These are phyloP conservation scores for Acrocephalus arundinaceus DNA, from an alignment of 2,113 vertebrate species.

Conservation along the genomic window DNA sequence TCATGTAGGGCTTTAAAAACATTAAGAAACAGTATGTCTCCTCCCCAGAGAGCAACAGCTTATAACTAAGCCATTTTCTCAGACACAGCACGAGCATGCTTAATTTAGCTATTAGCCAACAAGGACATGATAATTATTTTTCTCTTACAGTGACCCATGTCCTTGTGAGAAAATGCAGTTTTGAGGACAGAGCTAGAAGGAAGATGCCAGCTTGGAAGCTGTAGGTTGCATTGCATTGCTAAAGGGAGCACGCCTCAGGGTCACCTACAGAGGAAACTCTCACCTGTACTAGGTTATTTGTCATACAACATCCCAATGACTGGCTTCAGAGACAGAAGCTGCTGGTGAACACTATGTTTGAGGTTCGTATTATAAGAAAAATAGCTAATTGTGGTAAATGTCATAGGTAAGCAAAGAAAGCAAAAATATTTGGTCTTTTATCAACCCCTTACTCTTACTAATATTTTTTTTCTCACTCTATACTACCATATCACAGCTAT, in stretches of 20 bases:
- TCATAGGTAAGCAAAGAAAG: not conserved
- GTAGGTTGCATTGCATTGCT: not conserved
- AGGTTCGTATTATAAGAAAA: not conserved
- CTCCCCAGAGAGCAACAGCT: not conserved
- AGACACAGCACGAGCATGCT: not conserved
- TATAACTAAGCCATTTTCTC: slow-evolving; percentile 35
- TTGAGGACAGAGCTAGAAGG: not conserved
- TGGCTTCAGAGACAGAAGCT: not conserved
- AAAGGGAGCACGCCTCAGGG: not conserved
- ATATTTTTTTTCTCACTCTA: not conserved
- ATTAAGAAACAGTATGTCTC: slow-evolving; percentile 36
- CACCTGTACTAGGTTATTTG: not conserved
- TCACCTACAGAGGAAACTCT: not conserved
- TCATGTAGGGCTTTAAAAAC: slow-evolving; percentile 30
- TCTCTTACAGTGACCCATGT: not conserved
- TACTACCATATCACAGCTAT: not conserved
- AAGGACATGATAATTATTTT: slow-evolving; percentile 45
- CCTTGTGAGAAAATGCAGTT: not conserved
- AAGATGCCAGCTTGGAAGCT: not conserved
- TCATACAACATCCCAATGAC: not conserved
- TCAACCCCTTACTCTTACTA: not conserved
- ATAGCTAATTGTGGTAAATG: not conserved
- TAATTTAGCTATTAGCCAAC: slow-evolving; percentile 41
- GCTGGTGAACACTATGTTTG: not conserved
- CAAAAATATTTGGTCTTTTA: not conserved